Evolutionary conservation across 2,113 vertebrate species (phyloP).

Genomic region (Sapajus apella): DNA sequence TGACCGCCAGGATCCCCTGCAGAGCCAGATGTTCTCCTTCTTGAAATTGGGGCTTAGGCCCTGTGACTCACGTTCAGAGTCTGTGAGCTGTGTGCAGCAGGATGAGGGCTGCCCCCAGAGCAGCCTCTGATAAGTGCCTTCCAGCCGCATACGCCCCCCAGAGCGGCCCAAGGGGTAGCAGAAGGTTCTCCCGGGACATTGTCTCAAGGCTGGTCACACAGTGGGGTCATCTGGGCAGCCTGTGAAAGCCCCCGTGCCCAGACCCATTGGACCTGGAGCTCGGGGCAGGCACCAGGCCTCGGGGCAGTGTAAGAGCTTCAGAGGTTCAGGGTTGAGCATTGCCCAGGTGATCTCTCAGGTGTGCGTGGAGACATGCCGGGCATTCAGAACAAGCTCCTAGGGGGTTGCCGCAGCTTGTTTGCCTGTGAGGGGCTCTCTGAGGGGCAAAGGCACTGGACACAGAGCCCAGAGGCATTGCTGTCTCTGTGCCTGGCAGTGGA

Average conservation of each 20-base stretch:
- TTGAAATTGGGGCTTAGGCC: accelerated
- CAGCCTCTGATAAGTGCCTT: background rate
- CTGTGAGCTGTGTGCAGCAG: background rate
- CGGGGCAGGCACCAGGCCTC: background rate
- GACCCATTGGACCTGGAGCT: too few relatives aligned
- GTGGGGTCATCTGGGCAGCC: background rate
- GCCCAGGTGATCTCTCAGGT: background rate
- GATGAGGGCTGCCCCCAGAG: background rate
- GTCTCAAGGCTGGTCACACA: accelerated
- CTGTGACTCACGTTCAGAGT: accelerated
- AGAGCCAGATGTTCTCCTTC: accelerated
- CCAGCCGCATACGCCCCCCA: background rate
- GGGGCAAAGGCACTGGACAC: too few relatives aligned
- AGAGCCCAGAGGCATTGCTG: too few relatives aligned
- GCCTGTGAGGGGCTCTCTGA: accelerated
- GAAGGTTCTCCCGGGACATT: accelerated
- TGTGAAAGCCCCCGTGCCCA: accelerated
- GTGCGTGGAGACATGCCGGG: background rate
- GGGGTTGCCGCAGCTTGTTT: background rate
- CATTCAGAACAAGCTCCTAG: accelerated
- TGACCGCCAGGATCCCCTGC: accelerated
- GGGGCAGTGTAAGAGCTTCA: background rate
- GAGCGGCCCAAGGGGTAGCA: accelerated
- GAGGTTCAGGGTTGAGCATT: background rate
- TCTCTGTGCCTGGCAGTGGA: accelerated